Conservation (phyloP, 2,797 vertebrate genomes). For the Spea hammondii region DNA sequence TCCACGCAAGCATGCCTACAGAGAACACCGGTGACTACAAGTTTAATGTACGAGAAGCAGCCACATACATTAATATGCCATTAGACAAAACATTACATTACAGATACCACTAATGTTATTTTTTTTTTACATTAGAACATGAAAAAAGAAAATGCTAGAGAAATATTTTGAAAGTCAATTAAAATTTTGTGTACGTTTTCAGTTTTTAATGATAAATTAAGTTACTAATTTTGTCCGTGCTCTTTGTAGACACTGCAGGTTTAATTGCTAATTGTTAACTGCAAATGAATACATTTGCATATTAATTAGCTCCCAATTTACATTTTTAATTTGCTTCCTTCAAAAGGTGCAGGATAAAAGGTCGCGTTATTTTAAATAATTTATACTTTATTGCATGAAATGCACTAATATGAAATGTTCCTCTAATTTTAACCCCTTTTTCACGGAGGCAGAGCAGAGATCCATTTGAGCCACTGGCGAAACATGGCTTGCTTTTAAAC, state of each 20-base stretch:
- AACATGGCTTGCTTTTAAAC: not conserved
- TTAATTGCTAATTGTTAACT: slow-evolving; percentile 99
- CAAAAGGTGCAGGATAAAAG: slow-evolving; percentile 99
- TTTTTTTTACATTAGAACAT: slow-evolving; percentile 70
- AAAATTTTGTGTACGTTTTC: slow-evolving; percentile 95
- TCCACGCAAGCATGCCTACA: too few relatives aligned
- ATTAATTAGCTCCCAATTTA: slow-evolving; percentile 99
- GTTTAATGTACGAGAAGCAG: too few relatives aligned
- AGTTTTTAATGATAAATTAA: slow-evolving; percentile 99
- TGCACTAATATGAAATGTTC: slow-evolving; percentile 93
- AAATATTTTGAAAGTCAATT: slow-evolving; percentile 92
- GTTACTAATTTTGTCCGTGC: slow-evolving; percentile 98
- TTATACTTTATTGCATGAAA: slow-evolving; percentile 99
- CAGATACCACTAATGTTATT: slow-evolving; percentile 39
- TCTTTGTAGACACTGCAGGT: slow-evolving; percentile 99
- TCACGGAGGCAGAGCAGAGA: slow-evolving; percentile 66
- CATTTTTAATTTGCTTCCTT: slow-evolving; percentile 99
- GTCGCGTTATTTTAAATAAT: slow-evolving; percentile 99
- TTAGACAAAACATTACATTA: slow-evolving; percentile 4
- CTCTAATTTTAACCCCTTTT: slow-evolving; percentile 86
- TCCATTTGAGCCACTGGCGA: not conserved
- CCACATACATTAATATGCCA: too few relatives aligned
- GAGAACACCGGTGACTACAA: too few relatives aligned
- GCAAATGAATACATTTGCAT: slow-evolving; percentile 99
- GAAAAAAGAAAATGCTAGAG: slow-evolving; percentile 70